Conservation (phyloP, 1,140 invertebrate species). For the Zeugodacus cucurbitae region DNA sequence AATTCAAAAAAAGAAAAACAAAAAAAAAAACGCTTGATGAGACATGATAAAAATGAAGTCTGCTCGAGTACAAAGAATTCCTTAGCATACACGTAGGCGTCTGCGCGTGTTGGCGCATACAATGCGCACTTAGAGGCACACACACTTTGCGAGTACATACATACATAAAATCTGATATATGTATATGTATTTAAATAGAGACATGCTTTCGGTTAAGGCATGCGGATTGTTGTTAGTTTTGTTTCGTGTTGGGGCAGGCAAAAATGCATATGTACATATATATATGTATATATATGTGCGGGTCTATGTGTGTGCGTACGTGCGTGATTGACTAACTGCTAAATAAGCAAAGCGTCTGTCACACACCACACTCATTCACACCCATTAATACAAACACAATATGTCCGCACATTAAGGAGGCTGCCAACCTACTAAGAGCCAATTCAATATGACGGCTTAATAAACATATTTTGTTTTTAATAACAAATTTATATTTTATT, state of each 20-base stretch:
- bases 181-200: not conserved
- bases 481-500: too few relatives aligned
- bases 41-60: not conserved
- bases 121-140: not conserved
- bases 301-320: not conserved
- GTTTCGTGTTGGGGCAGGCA: too few relatives aligned
- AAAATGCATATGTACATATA: too few relatives aligned
- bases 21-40: not conserved
- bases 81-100: slow-evolving; percentile 32
- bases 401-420: not conserved
- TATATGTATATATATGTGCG: too few relatives aligned
- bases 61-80: not conserved
- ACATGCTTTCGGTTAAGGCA: not conserved
- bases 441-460: too few relatives aligned
- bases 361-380: not conserved
- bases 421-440: too few relatives aligned
- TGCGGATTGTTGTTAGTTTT: not conserved
- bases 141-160: not conserved
- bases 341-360: not conserved
- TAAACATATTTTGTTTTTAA: too few relatives aligned
- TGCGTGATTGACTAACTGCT: slow-evolving; percentile 13
- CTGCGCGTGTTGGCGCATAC: not conserved
- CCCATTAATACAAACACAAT: not conserved
- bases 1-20: not conserved
- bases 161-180: not conserved